Evolutionary conservation across 2,888 invertebrate genomes (phyloP), one percentile per base, ranked within the genome.

Genomic region (Phlogophora meticulosa): DNA sequence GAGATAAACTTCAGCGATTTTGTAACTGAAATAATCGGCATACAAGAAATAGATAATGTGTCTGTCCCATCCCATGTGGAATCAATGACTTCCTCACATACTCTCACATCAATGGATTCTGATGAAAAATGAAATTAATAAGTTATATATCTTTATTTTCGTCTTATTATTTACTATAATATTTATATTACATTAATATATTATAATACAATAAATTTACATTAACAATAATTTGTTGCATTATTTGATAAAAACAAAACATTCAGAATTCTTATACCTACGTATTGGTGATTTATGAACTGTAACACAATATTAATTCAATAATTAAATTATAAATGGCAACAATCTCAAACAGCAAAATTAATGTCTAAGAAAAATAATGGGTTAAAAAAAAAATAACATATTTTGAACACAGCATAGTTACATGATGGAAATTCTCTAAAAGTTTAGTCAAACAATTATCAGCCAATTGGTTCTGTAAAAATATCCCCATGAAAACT

Each of bases 21-120:
- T 7, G 83, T 94, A 11, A 90, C 90, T 24, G 91, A 94, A 68
- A 93, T 96, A 61, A 87, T 96, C 71, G 96, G 96, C 2, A 93
- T 96, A 53, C 94, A 94, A 65, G 93, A 95, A 28, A 60, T 87
- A 34, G 93, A 92, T 24, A 84, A 87, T 28, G 36, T 83, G 2
- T 90, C 92, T 0, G 91, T 92, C 28, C 85, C 86, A 60, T 92
- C 92, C 0, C 72, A 57, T 0, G 68, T 78, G 38, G 88, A 80
- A 0, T 91, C 91, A 3, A 45, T 78, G 36, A 85, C 71, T 5
- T 91, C 90, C 0, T 72, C 83, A 49, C 80, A 78, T 4, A 87
- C 87, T 0, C 7, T 72, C 3, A 71, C 72, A 1, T 82, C 85
- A 0, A 13, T 56, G 0, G 85, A 85, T 7, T 88, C 87, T 0